Percentiles rank a stretch among this genome's conserved stretches.
phyloP scores from a whole-genome alignment of 2,888 invertebrate genomes.

The Leptinotarsa juncta region DNA sequence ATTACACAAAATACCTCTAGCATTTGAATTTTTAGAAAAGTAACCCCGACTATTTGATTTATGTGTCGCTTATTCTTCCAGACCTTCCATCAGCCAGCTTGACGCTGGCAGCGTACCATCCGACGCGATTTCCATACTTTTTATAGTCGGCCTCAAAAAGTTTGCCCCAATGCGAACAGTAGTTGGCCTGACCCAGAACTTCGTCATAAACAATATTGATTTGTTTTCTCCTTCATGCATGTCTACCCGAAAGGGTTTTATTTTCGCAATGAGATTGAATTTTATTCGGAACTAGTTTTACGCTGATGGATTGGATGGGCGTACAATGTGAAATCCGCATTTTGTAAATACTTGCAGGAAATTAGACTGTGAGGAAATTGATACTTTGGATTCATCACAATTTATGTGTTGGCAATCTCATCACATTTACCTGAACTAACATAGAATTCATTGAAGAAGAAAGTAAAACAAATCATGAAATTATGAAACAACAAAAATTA shows the following conservation, averaged over 20 bases:
- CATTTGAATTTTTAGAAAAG: no score
- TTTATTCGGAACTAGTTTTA: background rate
- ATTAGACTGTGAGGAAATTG: background rate
- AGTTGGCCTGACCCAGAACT: conserved; percentile 18
- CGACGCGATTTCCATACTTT: conserved; percentile 16
- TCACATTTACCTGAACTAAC: no score
- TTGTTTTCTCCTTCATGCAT: conserved; percentile 14
- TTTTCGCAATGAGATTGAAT: background rate
- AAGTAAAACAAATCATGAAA: no score
- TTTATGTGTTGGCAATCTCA: no score
- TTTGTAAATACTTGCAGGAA: background rate
- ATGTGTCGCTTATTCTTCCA: conserved; percentile 6
- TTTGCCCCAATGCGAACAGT: conserved; percentile 1
- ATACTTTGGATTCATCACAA: no score
- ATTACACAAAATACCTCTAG: no score
- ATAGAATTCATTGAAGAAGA: no score
- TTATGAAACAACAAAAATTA: no score
- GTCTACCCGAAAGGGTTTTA: background rate
- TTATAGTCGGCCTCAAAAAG: conserved; percentile 4
- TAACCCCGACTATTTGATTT: background rate
- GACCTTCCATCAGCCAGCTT: background rate
- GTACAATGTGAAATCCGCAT: background rate
- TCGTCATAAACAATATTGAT: conserved; percentile 16
- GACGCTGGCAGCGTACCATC: conserved; percentile 5
- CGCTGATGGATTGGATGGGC: background rate